Evolutionary conservation across 1,140 invertebrate species (phyloP), one percentile per base, ranked within the genome.

Genomic region (Ips nitidus): DNA sequence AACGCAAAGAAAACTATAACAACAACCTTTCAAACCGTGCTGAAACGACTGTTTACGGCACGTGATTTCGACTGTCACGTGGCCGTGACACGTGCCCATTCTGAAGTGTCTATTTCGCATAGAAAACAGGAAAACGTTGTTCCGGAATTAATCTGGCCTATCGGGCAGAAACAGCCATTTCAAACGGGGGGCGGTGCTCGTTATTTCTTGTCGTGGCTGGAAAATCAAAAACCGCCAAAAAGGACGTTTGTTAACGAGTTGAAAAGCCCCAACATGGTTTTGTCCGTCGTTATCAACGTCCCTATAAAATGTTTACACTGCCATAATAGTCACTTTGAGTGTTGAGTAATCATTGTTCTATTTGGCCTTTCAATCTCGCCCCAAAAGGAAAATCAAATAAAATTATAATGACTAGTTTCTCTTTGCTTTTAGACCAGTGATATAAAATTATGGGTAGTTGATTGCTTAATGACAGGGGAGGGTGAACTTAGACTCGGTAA

Each of bases 281-380:
- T 61, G 41, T 47, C 43, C 42, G 47, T 61, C 43, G 47, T 22
- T 22, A 22, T 22, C 22, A 61, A 47, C 58, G 58, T 41, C 58
- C 58, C 58, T 41, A 38, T 61, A 8, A 40, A 22, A 39, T 64
- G 62, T 64, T 64, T 64, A 64, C 62, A 41, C 22, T 64, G 62
- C 62, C 62, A 64, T 64, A 52, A 64, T 64, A 50, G 62, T 64
- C 62, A 64, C 50, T 64, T 64, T 64, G 62, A 64, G 62, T 64
- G 62, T 56, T 64, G 42, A 56, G 62, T 56, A 64, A 64, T 64
- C 47, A 64, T 64, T 50, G 62, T 64, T 64, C 53, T 52, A 64
- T 64, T 64, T 53, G 50, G 1, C 62, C 41, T 61, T 61, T 61
- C 43, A 61, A 61, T 61, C 58, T 36, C 50, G 47, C 39, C 40